A percentile compares a stretch with the other conserved stretches of the same genome.
Conservation (phyloP, 2,113 vertebrate species). For the Nesogale talazaci region DNA sequence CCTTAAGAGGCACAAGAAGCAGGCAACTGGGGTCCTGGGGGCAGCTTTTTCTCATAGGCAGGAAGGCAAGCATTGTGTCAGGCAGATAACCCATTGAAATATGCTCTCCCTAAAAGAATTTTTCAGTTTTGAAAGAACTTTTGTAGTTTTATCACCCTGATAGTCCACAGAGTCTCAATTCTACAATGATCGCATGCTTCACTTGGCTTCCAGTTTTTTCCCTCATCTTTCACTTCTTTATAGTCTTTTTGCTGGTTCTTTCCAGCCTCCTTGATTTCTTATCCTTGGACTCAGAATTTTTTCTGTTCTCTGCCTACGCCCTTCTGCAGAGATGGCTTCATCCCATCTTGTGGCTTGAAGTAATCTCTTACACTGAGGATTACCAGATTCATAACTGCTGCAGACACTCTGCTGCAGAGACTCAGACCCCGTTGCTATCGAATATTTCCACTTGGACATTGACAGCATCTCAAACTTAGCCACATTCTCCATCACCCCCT, state of each 20-base stretch:
- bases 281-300: too few species aligned
- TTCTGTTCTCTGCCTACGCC: too few species aligned
- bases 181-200: neutral
- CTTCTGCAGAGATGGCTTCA: too few species aligned
- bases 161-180: neutral
- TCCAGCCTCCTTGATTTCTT: neutral
- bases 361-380: too few species aligned
- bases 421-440: neutral
- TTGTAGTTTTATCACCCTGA: neutral
- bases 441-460: too few species aligned
- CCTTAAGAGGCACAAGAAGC: neutral
- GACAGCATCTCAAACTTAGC: too few species aligned
- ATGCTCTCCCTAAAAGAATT: neutral
- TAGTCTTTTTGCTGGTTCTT: neutral
- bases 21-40: neutral
- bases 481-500: too few species aligned
- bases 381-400: too few species aligned
- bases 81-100: neutral
- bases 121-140: neutral
- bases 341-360: too few species aligned
- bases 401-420: too few species aligned
- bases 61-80: neutral
- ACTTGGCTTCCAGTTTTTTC: neutral
- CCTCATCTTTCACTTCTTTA: neutral
- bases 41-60: neutral